Evolutionary conservation across 1,140 invertebrate genomes (phyloP).

Genomic region (Heterodera schachtii): DNA sequence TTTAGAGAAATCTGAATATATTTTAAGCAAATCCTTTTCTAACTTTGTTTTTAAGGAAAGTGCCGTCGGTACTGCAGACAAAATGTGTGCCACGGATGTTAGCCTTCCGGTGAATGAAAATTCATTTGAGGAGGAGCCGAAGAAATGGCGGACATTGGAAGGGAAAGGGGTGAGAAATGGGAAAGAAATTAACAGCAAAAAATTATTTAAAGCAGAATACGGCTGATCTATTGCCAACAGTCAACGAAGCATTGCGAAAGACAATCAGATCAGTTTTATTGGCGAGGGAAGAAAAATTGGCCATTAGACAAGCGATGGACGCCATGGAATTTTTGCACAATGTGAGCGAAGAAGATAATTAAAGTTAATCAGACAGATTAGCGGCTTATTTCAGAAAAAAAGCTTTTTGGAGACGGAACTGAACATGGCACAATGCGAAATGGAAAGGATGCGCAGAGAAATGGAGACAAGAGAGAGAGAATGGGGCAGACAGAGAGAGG

Average conservation of each 20-base stretch:
- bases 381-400: conserved; percentile 28
- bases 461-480: conserved; percentile 43
- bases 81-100: conserved; percentile 1
- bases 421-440: conserved; percentile 53
- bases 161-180: not conserved
- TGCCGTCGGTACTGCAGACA: not conserved
- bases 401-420: conserved; percentile 37
- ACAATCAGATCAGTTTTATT: conserved; percentile 12
- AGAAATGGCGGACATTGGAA: conserved; percentile 15
- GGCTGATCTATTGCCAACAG: not conserved
- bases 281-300: conserved; percentile 10
- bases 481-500: conserved; percentile 39
- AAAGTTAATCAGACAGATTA: too few relatives aligned
- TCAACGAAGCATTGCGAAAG: not conserved
- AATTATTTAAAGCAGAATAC: not conserved
- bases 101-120: not conserved
- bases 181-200: not conserved
- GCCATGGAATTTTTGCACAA: conserved; percentile 36
- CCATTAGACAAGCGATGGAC: conserved; percentile 32
- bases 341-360: conserved; percentile 26
- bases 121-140: not conserved
- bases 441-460: conserved; percentile 32
- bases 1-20: too few relatives aligned
- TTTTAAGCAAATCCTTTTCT: too few relatives aligned
- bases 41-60: not conserved